These are phyloP conservation scores for Clangula hyemalis DNA, from an alignment of 2,797 vertebrate species.

Conservation along the genomic window DNA sequence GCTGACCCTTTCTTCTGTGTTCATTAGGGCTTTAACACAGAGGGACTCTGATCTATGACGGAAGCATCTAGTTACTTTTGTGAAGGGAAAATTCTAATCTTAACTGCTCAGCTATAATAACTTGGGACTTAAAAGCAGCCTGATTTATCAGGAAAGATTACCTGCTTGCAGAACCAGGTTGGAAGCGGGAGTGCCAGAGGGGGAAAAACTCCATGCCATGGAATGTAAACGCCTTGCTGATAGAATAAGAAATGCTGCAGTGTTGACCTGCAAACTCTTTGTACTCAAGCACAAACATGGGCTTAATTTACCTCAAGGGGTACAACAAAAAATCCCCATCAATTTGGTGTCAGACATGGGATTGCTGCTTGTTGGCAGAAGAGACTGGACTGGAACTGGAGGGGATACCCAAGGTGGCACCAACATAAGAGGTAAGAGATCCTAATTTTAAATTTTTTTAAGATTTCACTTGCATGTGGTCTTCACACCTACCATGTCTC, in stretches of 20 bases:
- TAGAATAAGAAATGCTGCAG: not conserved
- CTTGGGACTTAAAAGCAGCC: not conserved
- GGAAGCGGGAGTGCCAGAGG: not conserved
- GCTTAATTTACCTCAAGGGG: not conserved
- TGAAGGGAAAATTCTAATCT: not conserved
- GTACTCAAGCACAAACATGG: not conserved
- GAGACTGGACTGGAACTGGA: not conserved
- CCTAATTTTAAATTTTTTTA: not conserved
- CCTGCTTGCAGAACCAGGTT: not conserved
- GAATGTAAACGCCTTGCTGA: not conserved
- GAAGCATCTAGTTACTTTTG: not conserved
- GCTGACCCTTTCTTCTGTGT: not conserved
- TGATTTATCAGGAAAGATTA: not conserved
- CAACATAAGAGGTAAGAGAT: not conserved
- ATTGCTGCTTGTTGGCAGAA: not conserved
- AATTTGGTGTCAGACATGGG: not conserved
- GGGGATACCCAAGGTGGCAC: accelerated
- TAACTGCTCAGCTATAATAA: not conserved
- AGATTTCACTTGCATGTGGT: not conserved
- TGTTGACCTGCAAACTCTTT: not conserved
- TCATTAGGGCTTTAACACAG: not conserved
- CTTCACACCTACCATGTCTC: not conserved
- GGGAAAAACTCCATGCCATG: not conserved
- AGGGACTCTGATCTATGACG: no score
- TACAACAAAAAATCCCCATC: not conserved